These are phyloP conservation scores for Poeciliopsis presidionis DNA, from an alignment of 2,797 vertebrate species.

Conservation along the genomic window DNA sequence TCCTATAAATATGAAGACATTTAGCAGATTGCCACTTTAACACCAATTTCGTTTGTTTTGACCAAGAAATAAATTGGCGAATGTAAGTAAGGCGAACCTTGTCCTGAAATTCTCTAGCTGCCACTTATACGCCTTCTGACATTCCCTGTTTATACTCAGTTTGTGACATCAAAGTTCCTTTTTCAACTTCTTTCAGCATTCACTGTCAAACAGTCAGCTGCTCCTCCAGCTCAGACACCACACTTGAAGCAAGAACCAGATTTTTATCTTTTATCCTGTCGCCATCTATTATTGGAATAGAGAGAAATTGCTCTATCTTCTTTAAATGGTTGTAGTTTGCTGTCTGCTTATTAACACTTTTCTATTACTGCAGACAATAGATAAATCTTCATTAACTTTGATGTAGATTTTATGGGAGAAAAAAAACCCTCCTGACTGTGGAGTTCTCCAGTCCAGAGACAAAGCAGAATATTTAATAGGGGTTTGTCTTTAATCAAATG, in stretches of 20 bases:
- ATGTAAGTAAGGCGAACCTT: neutral
- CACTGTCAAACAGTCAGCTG: slow-evolving; percentile 60
- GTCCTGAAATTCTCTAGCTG: slow-evolving; percentile 43
- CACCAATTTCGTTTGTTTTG: neutral
- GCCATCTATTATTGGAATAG: slow-evolving; percentile 42
- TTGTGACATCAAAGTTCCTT: slow-evolving; percentile 70
- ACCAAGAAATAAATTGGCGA: neutral
- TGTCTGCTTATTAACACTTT: slow-evolving; percentile 33
- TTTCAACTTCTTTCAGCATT: slow-evolving; percentile 60
- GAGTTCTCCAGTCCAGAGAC: slow-evolving; percentile 31
- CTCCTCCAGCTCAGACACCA: slow-evolving; percentile 41
- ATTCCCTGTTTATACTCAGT: slow-evolving; percentile 51
- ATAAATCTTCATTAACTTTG: slow-evolving; percentile 36
- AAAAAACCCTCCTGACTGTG: slow-evolving; percentile 6
- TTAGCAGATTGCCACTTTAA: neutral
- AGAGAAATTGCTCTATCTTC: slow-evolving; percentile 32
- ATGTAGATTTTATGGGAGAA: slow-evolving; percentile 29
- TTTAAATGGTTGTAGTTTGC: slow-evolving; percentile 20
- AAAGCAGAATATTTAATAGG: slow-evolving; percentile 48
- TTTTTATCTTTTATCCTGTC: slow-evolving; percentile 56
- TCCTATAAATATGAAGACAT: neutral
- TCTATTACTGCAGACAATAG: slow-evolving; percentile 40
- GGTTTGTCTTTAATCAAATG: slow-evolving; percentile 47
- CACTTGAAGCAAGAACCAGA: slow-evolving; percentile 46
- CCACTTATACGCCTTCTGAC: slow-evolving; percentile 26